Percentiles rank a stretch among this genome's conserved stretches.
Conservation (phyloP, 2,113 vertebrate species). For the Sceloporus tristichus region DNA sequence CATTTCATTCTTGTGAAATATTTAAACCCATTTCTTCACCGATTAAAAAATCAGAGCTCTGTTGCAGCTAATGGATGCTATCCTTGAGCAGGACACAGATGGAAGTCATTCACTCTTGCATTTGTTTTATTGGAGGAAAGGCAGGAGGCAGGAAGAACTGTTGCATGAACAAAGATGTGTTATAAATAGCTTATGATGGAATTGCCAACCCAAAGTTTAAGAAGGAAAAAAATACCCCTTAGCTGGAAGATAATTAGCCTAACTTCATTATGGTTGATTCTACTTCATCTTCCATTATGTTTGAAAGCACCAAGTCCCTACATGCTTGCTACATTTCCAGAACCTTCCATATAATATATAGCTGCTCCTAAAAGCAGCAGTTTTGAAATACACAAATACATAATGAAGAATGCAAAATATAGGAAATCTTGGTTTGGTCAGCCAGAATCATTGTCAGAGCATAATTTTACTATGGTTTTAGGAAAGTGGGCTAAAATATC, state of each 20-base stretch:
- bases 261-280: neutral
- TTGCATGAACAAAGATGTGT: neutral
- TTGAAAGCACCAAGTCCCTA: neutral
- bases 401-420: neutral
- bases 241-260: neutral
- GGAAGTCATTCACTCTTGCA: slow-evolving; percentile 16
- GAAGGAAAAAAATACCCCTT: neutral
- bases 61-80: neutral
- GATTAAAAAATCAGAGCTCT: neutral
- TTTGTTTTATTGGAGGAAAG: slow-evolving; percentile 30
- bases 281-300: neutral
- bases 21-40: slow-evolving; percentile 35
- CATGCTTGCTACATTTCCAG: neutral
- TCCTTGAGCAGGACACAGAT: slow-evolving; percentile 17
- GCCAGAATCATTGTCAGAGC: neutral
- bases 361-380: neutral
- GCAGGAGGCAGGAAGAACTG: neutral
- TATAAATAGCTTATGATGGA: slow-evolving; percentile 19
- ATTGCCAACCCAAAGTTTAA: neutral
- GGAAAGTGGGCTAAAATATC: neutral
- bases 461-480: neutral
- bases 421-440: neutral
- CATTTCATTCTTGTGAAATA: slow-evolving; percentile 62
- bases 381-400: neutral
- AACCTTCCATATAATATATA: neutral